Conservation (phyloP, 1,140 invertebrate genomes). For the Zaprionus lachaisei region DNA sequence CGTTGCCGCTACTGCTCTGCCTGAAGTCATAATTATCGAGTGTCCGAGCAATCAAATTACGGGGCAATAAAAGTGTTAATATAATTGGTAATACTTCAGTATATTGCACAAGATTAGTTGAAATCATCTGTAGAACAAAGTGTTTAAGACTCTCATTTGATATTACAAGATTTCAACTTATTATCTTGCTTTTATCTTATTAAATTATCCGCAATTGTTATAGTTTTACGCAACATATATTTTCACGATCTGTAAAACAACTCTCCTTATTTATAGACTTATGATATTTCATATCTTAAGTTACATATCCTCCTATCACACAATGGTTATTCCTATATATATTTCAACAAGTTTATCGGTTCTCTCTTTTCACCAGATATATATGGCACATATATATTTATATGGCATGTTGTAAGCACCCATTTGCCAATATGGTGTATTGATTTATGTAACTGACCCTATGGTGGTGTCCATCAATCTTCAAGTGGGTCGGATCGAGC, state of each 20-base stretch:
- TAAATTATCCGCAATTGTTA: too few species aligned
- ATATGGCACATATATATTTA: background rate
- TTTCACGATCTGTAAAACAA: too few species aligned
- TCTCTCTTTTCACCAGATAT: background rate
- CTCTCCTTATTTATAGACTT: too few species aligned
- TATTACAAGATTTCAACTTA: too few species aligned
- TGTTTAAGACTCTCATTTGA: too few species aligned
- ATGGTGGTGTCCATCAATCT: background rate
- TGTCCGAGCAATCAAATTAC: constrained; percentile 7
- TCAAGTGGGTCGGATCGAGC: background rate
- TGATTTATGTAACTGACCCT: constrained; percentile 8
- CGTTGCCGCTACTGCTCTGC: background rate
- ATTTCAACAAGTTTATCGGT: too few species aligned
- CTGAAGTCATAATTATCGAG: constrained; percentile 1
- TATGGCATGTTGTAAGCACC: background rate
- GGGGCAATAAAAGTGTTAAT: constrained; percentile 2
- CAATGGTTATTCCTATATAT: too few species aligned
- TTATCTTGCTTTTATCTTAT: too few species aligned
- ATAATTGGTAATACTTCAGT: background rate
- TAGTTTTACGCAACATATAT: too few species aligned
- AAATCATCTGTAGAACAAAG: too few species aligned
- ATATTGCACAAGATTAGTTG: background rate
- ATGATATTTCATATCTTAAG: too few species aligned
- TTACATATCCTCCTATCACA: too few species aligned
- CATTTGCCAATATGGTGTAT: background rate